These are phyloP conservation scores for Cottus gobio DNA, from an alignment of 2,113 vertebrate species.

Conservation along the genomic window DNA sequence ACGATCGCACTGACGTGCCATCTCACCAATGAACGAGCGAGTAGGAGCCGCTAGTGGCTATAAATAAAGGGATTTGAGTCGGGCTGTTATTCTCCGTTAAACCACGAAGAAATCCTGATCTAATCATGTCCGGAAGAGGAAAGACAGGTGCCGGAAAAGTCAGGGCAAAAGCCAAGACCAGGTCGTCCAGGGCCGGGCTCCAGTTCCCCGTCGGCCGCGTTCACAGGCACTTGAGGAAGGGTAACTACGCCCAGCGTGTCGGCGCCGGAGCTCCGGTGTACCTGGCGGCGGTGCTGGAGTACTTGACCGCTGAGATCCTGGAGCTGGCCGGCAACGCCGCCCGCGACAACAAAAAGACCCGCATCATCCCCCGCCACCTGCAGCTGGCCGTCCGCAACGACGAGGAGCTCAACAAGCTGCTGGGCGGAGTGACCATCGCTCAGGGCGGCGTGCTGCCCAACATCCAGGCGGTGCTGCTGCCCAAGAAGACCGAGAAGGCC, in stretches of 20 bases:
- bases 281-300: conserved; percentile 16
- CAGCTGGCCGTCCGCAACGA: conserved; percentile 52
- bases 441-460: conserved; percentile 52
- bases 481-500: conserved; percentile 45
- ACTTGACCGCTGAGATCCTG: conserved; percentile 40
- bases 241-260: conserved; percentile 7
- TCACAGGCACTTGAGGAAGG: conserved; percentile 51
- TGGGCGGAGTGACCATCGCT: conserved; percentile 45
- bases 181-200: conserved; percentile 23
- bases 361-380: conserved; percentile 38
- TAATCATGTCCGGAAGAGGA: conserved; percentile 49
- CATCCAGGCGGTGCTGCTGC: conserved; percentile 52
- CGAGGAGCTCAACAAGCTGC: conserved; percentile 51
- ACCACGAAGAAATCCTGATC: rapidly evolving
- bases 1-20: rapidly evolving
- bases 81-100: rapidly evolving
- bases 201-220: conserved; percentile 57
- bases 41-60: rapidly evolving
- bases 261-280: conserved; percentile 33
- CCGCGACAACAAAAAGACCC: conserved; percentile 46
- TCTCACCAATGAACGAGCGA: conserved; percentile 7
- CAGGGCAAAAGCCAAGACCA: conserved; percentile 13
- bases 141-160: not conserved
- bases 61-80: not conserved
- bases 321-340: conserved; percentile 37